Base-by-base conservation (phyloP, 2,113 vertebrate genomes). In the Ceratotherium simum region DNA sequence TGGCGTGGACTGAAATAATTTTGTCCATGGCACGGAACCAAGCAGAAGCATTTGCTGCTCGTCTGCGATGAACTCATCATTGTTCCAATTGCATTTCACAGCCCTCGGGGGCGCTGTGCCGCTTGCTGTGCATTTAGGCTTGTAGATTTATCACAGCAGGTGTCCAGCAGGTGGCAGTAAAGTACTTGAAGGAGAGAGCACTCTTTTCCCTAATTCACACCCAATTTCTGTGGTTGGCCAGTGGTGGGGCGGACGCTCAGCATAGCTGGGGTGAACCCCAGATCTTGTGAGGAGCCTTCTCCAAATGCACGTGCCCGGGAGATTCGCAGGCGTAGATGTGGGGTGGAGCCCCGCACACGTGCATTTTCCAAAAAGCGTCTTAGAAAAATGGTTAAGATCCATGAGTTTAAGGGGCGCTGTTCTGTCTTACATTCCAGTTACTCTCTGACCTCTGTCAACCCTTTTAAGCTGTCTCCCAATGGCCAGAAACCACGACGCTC, bases 121-220 rank as follows among this genome's bases (percentile, higher is more conserved):
- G 0, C 51, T 3, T 13, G 60, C 65, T 17, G 18, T 20, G 0
- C 0, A 2, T 0, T 31, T 6, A 13, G 67, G 36, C 17, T 6
- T 16, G 39, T 6, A 1, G 72, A 1, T 70, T 36, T 27, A 11
- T 12, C 83, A 1, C 39, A 8, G 16, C 17, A 20, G 33, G 8
- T 8, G 90, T 42, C 96, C 97, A 97, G 97, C 82, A 97, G 97
- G 64, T 95, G 97, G 96, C 96, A 95, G 95, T n/a, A 39, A 25
- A 12, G 65, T 1, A 39, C 91, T 64, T 27, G 48, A n/a, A 84
- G 87, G 87, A 70, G 91, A 21, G 21, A 0, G 10, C 0, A 1
- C 20, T 7, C 60, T 36, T 20, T 56, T 31, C 4, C 7, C 36
- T 67, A 13, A 21, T 21, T 70, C 5, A 7, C 21, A 21, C 8